Conservation (phyloP, 1,140 invertebrate species). For the Drosophila bipectinata region DNA sequence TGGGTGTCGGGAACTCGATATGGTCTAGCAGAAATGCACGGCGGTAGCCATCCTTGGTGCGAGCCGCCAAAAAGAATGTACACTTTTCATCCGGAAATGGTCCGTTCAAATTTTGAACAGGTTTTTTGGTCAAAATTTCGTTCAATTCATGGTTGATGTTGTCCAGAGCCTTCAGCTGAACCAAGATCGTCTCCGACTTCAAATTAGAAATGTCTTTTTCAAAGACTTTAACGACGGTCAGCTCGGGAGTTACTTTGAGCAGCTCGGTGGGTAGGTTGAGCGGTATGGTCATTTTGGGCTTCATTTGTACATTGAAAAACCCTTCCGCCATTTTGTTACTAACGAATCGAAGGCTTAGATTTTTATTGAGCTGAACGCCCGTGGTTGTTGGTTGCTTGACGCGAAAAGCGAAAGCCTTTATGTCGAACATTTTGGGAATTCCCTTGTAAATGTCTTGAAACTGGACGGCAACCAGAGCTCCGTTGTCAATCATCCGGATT, state of each 20-base stretch:
- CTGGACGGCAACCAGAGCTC: background rate
- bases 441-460: constrained; percentile 25
- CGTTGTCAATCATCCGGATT: constrained; percentile 50
- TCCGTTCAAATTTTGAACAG: background rate
- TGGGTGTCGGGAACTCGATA: constrained; percentile 20
- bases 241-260: background rate
- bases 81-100: constrained; percentile 14
- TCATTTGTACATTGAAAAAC: constrained; percentile 40
- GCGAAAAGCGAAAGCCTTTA: constrained; percentile 39
- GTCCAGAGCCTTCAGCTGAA: constrained; percentile 45
- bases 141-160: constrained; percentile 43
- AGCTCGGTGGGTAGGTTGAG: constrained; percentile 42
- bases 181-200: constrained; percentile 28
- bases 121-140: constrained; percentile 4
- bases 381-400: constrained; percentile 34
- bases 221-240: constrained; percentile 5
- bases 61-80: constrained; percentile 41
- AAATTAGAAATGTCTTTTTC: background rate
- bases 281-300: constrained; percentile 39
- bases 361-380: constrained; percentile 46
- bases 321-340: constrained; percentile 34
- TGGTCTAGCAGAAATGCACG: constrained; percentile 55
- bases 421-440: constrained; percentile 27
- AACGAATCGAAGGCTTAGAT: constrained; percentile 32
- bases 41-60: constrained; percentile 42